These are phyloP conservation scores for Bombus impatiens DNA, from an alignment of 1,140 invertebrate species.

Conservation along the genomic window DNA sequence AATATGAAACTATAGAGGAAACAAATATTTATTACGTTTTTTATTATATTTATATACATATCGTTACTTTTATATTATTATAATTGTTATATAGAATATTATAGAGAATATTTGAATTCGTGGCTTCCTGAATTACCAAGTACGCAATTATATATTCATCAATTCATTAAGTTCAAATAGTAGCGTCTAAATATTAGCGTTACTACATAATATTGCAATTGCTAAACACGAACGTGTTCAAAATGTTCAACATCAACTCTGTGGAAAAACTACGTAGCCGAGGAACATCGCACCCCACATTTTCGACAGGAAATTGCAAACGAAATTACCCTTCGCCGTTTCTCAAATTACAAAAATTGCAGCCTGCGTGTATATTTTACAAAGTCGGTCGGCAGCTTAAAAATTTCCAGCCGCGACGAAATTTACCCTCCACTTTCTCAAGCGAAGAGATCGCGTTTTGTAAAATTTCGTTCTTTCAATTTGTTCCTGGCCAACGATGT, in stretches of 20 bases:
- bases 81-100: neutral
- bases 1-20: too few species aligned
- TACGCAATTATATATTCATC: neutral
- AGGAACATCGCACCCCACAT: neutral
- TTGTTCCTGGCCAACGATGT: neutral
- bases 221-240: neutral
- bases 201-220: neutral
- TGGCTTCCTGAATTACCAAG: neutral
- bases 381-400: neutral
- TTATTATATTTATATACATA: neutral
- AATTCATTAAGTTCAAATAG: neutral
- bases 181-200: too few species aligned
- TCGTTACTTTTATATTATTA: neutral
- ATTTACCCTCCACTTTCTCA: neutral
- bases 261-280: neutral
- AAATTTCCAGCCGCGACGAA: neutral
- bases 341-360: neutral
- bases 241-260: neutral
- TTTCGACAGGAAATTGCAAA: neutral
- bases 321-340: neutral
- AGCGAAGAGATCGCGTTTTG: neutral
- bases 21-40: neutral
- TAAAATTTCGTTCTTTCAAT: slow-evolving; percentile 3
- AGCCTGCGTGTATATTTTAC: too few species aligned
- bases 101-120: neutral